Base-by-base conservation (phyloP, 35 echinoderm and acorn worm species). In the Acanthaster planci region DNA sequence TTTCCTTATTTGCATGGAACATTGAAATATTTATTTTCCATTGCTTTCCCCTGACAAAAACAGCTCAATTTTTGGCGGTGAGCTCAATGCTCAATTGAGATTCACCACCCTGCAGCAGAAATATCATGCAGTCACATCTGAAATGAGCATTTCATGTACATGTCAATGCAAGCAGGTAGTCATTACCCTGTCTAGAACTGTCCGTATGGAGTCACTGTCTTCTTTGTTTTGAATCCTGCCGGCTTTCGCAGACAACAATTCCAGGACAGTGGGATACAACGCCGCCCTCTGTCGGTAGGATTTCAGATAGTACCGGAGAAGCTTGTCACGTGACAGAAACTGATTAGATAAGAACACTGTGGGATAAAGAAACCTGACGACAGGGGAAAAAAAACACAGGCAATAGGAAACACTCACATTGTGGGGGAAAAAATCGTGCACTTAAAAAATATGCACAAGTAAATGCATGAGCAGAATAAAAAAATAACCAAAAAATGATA, bases 291-390 rank as follows among this genome's bases (percentile, higher is more conserved):
- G 53, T 60, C 37, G n/a, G 30, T 57, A 57, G 38, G 56, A 81
- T 81, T 51, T 83, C 0, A 53, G n/a, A 22, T 83, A 58, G 54
- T 59, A 83, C 56, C 56, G 35, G 10, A 83, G 31, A 31, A 83
- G 54, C 56, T 83, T 53, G 21, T 83, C 81, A 31, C 53, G 53
- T 32, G 81, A 58, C 34, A 83, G 38, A 36, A 83, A 83, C n/a
- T 83, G 81, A 37, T 83, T 57, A 21, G 81, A 83, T 10, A 83
- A 15, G 12, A 83, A 83, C 9, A 57, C 27, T 60, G 52, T 83
- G 7, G 81, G 52, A 57, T 51, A 83, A 53, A 83, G 19, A 32
- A 83, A 83, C 53, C 81, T 83, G 38, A 6, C 32, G 37, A 21
- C 19, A 19, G 8, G 37, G 37, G 38, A 79, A 42, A 19, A 2